These are phyloP conservation scores for Pampusana beccarii DNA, from an alignment of 2,113 vertebrate genomes.

Conservation along the genomic window DNA sequence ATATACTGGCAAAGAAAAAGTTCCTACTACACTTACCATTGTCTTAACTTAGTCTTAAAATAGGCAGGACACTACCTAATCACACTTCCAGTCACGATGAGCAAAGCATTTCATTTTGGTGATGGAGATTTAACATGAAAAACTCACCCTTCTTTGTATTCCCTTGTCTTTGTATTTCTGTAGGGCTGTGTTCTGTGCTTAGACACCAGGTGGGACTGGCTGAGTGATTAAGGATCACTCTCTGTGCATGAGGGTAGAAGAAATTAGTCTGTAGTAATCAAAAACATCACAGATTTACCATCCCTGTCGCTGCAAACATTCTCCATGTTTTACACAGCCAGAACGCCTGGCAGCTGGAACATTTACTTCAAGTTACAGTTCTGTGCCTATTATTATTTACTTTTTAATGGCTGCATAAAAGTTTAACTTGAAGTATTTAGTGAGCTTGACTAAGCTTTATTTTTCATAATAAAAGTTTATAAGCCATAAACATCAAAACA, in stretches of 20 bases:
- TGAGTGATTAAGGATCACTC: constrained; percentile 3
- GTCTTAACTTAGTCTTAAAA: background rate
- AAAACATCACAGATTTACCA: background rate
- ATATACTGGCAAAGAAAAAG: background rate
- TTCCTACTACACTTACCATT: background rate
- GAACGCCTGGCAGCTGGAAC: constrained; percentile 5
- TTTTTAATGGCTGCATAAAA: background rate
- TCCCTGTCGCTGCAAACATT: background rate
- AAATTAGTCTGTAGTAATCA: background rate
- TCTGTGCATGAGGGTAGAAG: background rate
- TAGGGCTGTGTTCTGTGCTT: background rate
- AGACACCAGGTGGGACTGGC: background rate
- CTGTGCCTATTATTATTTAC: background rate
- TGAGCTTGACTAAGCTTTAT: constrained; percentile 13
- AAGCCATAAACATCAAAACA: constrained; percentile 20
- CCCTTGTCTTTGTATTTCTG: constrained; percentile 9
- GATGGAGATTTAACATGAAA: background rate
- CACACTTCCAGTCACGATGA: background rate
- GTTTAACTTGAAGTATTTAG: constrained; percentile 21
- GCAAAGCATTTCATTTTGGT: background rate
- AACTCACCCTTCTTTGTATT: background rate
- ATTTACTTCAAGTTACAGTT: constrained; percentile 4
- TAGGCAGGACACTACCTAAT: background rate
- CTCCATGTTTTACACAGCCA: background rate
- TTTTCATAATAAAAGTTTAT: constrained; percentile 32